Base-by-base conservation (phyloP, 2,797 vertebrate genomes). In the Luscinia luscinia region DNA sequence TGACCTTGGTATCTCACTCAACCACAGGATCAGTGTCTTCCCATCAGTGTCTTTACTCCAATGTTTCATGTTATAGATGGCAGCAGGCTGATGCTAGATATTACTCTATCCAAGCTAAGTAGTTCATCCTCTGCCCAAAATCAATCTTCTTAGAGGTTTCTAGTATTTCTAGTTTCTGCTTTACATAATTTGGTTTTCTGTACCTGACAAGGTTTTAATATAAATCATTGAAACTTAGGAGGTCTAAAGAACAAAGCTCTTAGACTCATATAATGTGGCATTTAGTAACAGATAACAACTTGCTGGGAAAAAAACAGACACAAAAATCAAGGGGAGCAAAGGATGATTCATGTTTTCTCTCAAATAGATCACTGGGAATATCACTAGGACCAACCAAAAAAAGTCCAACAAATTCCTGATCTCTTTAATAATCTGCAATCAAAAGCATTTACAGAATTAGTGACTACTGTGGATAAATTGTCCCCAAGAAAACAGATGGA, bases 361-460 rank as follows among this genome's bases (percentile, higher is more conserved):
- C 49, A 84, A 66, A 48, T 0, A 1, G 70, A 34, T 91, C 43
- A n/a, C 40, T 12, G 12, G n/a, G 52, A 63, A 32, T 34, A 66
- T 46, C 62, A 49, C 6, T 36, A 30, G n/a, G 54, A 85, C 23
- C 7, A 79, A 20, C 3, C 6, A 51, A 79, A 89, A 78, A 51
- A 70, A 24, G 6, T 62, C 20, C 28, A 41, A 3, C 3, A 87
- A 82, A 69, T 48, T 90, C 32, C 22, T 58, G 7, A 27, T 73
- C 19, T 67, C 36, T 87, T 89, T 49, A 45, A 45, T 49, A 43
- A 84, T 70, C 64, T 76, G 62, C 87, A 93, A 91, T 54, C 23
- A 73, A 93, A 96, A 95, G 11, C 40, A 68, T 89, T 87, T 84
- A 70, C 34, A 86, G 83, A 96, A 68, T 61, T 80, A 73, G 80